Conservation (phyloP, 2,113 vertebrate species). For the Callionymus lyra region DNA sequence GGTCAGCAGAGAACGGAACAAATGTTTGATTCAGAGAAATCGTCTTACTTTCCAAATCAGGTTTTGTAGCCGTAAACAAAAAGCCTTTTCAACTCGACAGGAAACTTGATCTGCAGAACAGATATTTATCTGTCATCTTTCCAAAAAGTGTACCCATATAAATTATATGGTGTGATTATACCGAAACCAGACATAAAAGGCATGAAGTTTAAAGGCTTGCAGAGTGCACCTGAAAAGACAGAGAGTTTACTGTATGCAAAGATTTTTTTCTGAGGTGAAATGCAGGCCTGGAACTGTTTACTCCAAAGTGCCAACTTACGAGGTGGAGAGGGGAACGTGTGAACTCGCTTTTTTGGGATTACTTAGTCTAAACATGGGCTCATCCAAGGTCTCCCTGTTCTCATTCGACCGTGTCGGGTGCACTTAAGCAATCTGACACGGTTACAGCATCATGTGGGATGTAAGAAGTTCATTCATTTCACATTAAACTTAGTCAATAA, state of each 20-base stretch:
- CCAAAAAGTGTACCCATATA: no score
- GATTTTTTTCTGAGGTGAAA: not conserved
- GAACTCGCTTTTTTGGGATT: not conserved
- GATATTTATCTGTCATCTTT: no score
- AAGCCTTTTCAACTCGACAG: no score
- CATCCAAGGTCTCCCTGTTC: constrained; percentile 19
- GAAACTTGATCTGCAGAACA: no score
- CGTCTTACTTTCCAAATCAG: no score
- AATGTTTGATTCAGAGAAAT: no score
- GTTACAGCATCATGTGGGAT: no score
- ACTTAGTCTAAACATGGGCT: constrained; percentile 10
- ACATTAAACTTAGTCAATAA: constrained; percentile 7
- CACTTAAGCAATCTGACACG: constrained; percentile 4
- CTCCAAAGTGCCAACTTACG: not conserved
- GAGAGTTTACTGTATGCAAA: constrained; percentile 8
- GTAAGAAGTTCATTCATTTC: constrained; percentile 2
- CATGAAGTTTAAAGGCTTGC: not conserved
- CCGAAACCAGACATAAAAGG: no score
- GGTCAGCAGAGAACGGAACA: no score
- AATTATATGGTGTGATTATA: no score
- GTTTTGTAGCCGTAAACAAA: no score
- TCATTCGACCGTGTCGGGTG: not conserved
- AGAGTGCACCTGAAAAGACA: constrained; percentile 9
- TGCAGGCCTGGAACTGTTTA: not conserved
- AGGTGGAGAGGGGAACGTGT: not conserved